Percentiles rank a stretch among this genome's conserved stretches.
phyloP scores from a whole-genome alignment of 2,797 vertebrate species.

The Leuciscus waleckii region DNA sequence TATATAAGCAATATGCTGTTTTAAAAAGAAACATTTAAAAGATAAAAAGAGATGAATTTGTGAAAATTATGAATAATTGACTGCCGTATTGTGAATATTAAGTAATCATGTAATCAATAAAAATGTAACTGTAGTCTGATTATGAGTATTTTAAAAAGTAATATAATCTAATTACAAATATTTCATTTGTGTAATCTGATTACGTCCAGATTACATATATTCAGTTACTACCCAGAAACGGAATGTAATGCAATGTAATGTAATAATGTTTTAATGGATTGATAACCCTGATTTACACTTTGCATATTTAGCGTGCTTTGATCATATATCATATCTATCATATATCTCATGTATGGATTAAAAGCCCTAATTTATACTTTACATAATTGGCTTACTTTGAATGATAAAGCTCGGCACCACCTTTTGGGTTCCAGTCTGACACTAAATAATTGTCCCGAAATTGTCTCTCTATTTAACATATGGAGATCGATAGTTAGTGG shows the following conservation, averaged over 20 bases:
- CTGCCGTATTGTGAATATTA: background rate
- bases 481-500: conserved; percentile 73
- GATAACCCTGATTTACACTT: background rate
- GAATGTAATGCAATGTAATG: background rate
- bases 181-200: too few species aligned
- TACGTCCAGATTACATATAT: too few species aligned
- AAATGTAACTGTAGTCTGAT: too few species aligned
- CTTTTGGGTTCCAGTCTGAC: conserved; percentile 57
- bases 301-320: background rate
- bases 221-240: background rate
- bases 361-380: background rate
- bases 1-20: background rate
- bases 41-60: background rate
- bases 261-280: background rate
- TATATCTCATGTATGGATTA: background rate
- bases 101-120: too few species aligned
- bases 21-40: background rate
- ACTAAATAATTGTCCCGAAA: conserved; percentile 76
- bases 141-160: too few species aligned
- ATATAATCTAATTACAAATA: too few species aligned
- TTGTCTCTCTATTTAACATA: conserved; percentile 79
- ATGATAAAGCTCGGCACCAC: conserved; percentile 43
- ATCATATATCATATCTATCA: background rate
- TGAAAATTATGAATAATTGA: background rate
- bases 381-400: conserved; percentile 21